Evolutionary conservation across 2,888 invertebrate genomes (phyloP), one percentile per base, ranked within the genome.

Genomic region (Mimas tiliae): DNA sequence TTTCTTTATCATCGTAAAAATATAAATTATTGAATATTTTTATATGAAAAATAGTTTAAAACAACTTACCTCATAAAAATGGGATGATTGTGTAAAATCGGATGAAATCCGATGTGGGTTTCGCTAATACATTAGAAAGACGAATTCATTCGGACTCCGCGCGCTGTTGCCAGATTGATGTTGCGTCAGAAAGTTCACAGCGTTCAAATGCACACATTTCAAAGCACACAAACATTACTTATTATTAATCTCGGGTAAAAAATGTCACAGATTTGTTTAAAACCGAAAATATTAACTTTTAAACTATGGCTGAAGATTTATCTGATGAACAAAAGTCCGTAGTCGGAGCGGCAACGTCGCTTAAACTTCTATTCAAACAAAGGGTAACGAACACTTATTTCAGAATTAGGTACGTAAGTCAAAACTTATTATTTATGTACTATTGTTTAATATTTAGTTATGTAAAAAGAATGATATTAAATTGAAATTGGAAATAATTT

Each of bases 111-210:
- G 79, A 85, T 74, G 38, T 62, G 79, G 72, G 71, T 82, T 80
- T 86, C 78, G 76, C 71, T 84, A 90, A 87, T 82, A 85, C 92
- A 92, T 92, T 77, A 81, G 88, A 76, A 80, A 78, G 70, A 72
- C 76, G 70, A 74, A 78, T 85, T 92, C 86, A 93, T 75, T 88
- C 87, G 74, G 84, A 89, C 76, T 87, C 85, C 77, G 83, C 75
- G 90, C 91, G 87, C 83, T 90, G 93, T 92, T 93, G 93, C 91
- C 93, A 91, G 87, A 86, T 88, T 79, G 91, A 80, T 87, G 88
- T 93, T 93, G 93, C 93, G 88, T 93, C 93, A 93, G 93, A 92
- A 79, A 90, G 71, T 86, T 79, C 78, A 83, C 77, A 88, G 74
- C 84, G 88, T 89, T 91, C 90, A 87, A 84, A 86, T 75, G 76